Conservation (phyloP, 92 coral and sea anemone genomes). For the Siderastrea radians region DNA sequence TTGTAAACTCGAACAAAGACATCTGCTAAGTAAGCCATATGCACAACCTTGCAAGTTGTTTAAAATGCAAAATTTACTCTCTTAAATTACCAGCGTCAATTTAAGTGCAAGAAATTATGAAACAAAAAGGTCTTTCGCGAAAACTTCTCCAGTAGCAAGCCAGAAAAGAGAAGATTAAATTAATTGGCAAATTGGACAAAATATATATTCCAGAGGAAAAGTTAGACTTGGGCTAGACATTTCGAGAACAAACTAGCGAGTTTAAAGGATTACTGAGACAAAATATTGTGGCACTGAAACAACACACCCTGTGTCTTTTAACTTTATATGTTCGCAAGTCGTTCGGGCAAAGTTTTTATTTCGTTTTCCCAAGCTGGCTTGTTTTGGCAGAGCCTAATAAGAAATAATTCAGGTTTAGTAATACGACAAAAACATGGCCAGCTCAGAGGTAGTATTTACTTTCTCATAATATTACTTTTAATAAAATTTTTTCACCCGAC, state of each 20-base stretch:
- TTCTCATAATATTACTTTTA: too few relatives aligned
- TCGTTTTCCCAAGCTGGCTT: too few relatives aligned
- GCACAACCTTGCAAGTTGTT: not conserved
- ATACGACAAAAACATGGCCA: too few relatives aligned
- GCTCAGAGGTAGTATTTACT: too few relatives aligned
- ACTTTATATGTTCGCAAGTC: too few relatives aligned
- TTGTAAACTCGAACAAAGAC: not conserved
- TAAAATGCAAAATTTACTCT: constrained; percentile 6
- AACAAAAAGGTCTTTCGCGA: not conserved
- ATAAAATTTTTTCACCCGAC: too few relatives aligned
- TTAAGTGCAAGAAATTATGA: not conserved
- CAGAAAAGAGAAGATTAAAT: not conserved
- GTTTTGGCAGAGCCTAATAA: too few relatives aligned
- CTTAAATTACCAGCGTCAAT: not conserved
- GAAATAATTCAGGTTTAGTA: too few relatives aligned
- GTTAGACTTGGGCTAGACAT: not conserved
- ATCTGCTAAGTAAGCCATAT: not conserved
- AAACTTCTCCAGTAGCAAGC: not conserved
- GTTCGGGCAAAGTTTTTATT: too few relatives aligned
- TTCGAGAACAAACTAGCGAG: not conserved
- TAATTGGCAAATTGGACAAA: constrained; percentile 5
- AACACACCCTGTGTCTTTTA: not conserved
- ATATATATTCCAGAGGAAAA: not conserved
- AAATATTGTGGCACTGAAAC: not conserved
- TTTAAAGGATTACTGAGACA: not conserved